A percentile compares a stretch with the other conserved stretches of the same genome.
phyloP scores from a whole-genome alignment of 1,140 invertebrate species.

The Drosophila takahashii region DNA sequence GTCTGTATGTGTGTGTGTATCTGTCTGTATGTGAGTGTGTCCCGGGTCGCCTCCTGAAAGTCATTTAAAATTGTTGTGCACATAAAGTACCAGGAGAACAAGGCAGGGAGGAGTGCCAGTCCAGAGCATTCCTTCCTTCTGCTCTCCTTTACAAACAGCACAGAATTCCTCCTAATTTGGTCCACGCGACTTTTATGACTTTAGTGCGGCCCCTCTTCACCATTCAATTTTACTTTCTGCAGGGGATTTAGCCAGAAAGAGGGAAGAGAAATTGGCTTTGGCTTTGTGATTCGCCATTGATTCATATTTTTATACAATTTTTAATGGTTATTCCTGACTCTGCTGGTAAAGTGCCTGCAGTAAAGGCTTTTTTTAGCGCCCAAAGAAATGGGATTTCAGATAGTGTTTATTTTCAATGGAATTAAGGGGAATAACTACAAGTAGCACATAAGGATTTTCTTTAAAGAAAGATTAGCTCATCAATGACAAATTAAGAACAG shows the following conservation, averaged over 20 bases:
- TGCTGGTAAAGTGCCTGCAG: constrained; percentile 3
- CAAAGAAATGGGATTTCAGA: background rate
- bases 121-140: constrained; percentile 19
- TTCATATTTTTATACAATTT: constrained; percentile 73
- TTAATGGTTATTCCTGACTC: constrained; percentile 27
- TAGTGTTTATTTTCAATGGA: background rate
- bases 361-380: constrained; percentile 36
- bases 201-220: constrained; percentile 61
- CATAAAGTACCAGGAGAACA: constrained; percentile 57
- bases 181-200: constrained; percentile 83
- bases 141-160: constrained; percentile 37
- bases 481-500: background rate
- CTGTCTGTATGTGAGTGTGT: constrained; percentile 28
- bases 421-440: constrained; percentile 4
- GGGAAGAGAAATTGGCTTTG: constrained; percentile 31
- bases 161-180: constrained; percentile 74
- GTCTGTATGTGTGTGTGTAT: constrained; percentile 24
- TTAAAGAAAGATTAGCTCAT: constrained; percentile 4
- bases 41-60: constrained; percentile 75
- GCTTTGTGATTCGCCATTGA: constrained; percentile 60
- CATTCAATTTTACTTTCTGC: constrained; percentile 68
- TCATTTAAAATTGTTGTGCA: constrained; percentile 83
- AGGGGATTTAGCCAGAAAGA: constrained; percentile 41
- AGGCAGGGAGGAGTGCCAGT: constrained; percentile 8
- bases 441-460: background rate